Conservation (phyloP, 1,140 invertebrate species). For the Yoshiicerus persimilis region DNA sequence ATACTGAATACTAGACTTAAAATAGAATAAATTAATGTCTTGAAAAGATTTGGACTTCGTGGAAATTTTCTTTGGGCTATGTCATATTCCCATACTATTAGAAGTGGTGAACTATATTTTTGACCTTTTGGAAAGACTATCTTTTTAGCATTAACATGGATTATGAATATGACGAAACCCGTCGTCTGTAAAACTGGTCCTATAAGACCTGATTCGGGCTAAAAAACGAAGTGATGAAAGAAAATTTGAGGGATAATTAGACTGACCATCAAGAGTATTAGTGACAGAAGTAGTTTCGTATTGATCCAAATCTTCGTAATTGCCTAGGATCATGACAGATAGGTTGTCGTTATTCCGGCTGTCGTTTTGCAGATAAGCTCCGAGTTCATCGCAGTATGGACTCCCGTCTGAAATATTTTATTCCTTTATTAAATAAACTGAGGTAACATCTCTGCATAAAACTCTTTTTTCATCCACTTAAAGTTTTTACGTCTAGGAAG, state of each 20-base stretch:
- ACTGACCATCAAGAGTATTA: constrained; percentile 40
- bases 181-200: neutral
- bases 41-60: no score
- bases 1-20: no score
- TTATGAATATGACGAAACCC: no score
- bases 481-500: neutral
- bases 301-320: constrained; percentile 47
- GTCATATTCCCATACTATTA: no score
- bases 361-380: constrained; percentile 35
- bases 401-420: constrained; percentile 35
- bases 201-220: neutral
- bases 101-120: no score
- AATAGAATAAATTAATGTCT: no score
- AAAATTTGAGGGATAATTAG: neutral
- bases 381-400: constrained; percentile 47
- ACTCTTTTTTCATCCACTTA: neutral
- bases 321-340: constrained; percentile 37
- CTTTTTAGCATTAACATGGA: no score
- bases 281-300: constrained; percentile 30
- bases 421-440: neutral
- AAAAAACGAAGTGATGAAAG: no score
- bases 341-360: constrained; percentile 28
- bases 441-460: neutral
- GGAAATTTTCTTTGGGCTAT: no score
- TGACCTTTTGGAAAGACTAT: no score